Percentiles rank a stretch among this genome's conserved stretches.
Conservation (phyloP, 2,113 vertebrate species). For the Daubentonia madagascariensis region DNA sequence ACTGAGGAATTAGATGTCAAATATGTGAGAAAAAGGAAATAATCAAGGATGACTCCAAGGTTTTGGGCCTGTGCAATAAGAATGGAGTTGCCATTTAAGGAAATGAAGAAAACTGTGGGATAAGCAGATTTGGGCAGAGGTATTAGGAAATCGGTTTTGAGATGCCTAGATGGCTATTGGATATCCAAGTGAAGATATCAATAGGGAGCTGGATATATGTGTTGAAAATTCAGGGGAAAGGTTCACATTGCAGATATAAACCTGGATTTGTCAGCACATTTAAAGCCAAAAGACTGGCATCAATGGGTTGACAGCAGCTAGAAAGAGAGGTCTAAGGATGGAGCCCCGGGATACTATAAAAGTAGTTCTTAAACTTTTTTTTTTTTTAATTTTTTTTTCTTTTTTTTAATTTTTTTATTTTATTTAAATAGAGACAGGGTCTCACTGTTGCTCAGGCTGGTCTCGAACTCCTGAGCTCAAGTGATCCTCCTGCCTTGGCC, state of each 20-base stretch:
- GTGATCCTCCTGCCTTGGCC: neutral
- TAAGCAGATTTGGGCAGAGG: neutral
- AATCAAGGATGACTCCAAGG: neutral
- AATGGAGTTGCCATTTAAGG: neutral
- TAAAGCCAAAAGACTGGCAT: neutral
- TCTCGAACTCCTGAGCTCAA: neutral
- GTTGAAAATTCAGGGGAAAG: neutral
- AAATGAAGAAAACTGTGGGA: neutral
- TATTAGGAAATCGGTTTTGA: slow-evolving; percentile 36
- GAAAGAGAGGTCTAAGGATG: neutral
- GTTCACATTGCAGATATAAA: neutral
- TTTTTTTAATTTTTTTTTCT: no score
- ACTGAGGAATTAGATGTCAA: neutral
- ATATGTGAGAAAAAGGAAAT: neutral
- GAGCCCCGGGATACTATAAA: neutral
- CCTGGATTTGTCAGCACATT: neutral
- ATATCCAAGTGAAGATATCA: neutral
- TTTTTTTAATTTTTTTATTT: no score
- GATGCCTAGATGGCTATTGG: neutral
- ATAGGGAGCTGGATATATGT: neutral
- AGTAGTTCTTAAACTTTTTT: neutral
- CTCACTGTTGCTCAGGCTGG: neutral
- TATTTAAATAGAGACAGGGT: no score
- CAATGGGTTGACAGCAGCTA: neutral
- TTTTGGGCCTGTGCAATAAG: slow-evolving; percentile 11